Evolutionary conservation across 1,140 invertebrate species (phyloP).

Genomic region (Vanessa tameamea): DNA sequence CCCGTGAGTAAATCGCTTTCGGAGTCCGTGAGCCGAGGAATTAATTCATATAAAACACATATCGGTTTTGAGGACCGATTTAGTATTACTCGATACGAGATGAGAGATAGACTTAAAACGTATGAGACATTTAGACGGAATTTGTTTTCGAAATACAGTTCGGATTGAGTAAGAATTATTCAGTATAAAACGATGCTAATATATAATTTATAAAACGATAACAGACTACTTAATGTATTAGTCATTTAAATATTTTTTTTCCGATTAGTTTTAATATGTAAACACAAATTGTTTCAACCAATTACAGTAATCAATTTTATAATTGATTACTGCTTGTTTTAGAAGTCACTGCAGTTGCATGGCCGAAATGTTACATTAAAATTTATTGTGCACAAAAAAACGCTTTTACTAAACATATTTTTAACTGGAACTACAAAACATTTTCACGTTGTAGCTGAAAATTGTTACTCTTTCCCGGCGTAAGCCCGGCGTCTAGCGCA

Average conservation of each 20-base stretch:
- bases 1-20: slow-evolving; percentile 65
- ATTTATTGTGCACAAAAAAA: slow-evolving; percentile 76
- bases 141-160: neutral
- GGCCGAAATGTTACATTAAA: slow-evolving; percentile 65
- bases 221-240: too few relatives aligned
- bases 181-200: too few relatives aligned
- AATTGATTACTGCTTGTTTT: neutral
- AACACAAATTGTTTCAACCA: too few relatives aligned
- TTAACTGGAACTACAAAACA: slow-evolving; percentile 71
- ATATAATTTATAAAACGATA: too few relatives aligned
- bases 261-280: too few relatives aligned
- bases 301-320: too few relatives aligned
- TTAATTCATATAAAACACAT: slow-evolving; percentile 80
- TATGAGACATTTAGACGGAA: neutral
- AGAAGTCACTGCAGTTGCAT: slow-evolving; percentile 12
- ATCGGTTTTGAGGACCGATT: slow-evolving; percentile 57
- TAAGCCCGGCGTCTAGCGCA: slow-evolving; percentile 56
- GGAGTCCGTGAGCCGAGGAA: slow-evolving; percentile 66
- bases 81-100: slow-evolving; percentile 52
- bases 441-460: slow-evolving; percentile 77
- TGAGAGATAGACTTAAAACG: neutral
- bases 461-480: slow-evolving; percentile 70
- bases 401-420: slow-evolving; percentile 75
- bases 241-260: too few relatives aligned
- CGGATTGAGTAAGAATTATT: neutral